phyloP scores from a whole-genome alignment of 2,888 invertebrate species.

The Phorcus lineatus region DNA sequence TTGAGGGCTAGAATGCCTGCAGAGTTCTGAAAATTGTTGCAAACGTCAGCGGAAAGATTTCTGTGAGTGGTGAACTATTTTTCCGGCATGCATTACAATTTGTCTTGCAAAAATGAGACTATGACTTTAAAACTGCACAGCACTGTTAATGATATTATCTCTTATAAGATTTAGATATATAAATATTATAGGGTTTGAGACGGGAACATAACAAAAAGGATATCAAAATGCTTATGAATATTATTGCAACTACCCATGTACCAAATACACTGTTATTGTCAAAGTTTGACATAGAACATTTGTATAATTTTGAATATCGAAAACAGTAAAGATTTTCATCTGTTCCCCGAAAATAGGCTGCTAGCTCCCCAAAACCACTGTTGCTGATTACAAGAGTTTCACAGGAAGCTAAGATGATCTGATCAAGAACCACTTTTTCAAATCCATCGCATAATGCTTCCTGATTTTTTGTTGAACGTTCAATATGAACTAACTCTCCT shows the following conservation, averaged over 20 bases:
- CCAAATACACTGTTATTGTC: not conserved
- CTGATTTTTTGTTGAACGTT: not conserved
- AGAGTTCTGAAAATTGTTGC: no score
- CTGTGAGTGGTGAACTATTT: no score
- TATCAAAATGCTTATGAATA: no score
- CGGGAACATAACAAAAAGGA: no score
- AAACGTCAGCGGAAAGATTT: no score
- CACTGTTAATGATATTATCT: no score
- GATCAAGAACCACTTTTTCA: constrained; percentile 4
- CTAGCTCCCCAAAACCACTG: not conserved
- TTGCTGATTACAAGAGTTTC: not conserved
- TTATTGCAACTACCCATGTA: not conserved
- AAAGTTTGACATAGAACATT: constrained; percentile 14
- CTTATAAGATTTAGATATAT: no score
- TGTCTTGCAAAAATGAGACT: no score
- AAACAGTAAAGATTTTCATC: constrained; percentile 14
- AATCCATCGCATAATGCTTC: constrained; percentile 8
- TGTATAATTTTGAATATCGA: constrained; percentile 1
- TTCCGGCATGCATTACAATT: no score
- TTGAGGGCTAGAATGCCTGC: no score
- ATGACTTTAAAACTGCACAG: no score
- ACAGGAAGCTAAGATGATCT: not conserved
- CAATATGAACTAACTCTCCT: constrained; percentile 5
- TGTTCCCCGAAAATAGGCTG: not conserved
- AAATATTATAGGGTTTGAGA: no score